Evolutionary conservation across 2,113 vertebrate species (phyloP), one percentile per base, ranked within the genome.

Genomic region (Chaenocephalus aceratus): DNA sequence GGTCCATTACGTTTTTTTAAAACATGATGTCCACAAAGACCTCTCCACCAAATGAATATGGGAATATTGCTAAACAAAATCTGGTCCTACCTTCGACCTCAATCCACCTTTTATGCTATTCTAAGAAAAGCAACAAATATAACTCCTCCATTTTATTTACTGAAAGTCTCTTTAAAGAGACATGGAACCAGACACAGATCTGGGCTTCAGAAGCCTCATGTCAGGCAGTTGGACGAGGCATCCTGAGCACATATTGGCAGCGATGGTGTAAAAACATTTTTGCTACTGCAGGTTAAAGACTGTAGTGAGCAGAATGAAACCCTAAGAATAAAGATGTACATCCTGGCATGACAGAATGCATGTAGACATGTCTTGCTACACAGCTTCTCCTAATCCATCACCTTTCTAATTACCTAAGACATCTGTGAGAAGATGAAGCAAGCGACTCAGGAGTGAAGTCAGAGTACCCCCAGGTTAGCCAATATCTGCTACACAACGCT

Each of bases 211-310:
- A 59, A 72, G 74, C 90, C 82, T 90, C 70, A n/a, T 46, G 53
- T 76, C 64, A 45, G 89, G 85, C 90, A 88, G 85, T 82, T 72
- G 53, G 66, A 81, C 12, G 49, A 82, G 80, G 80, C 78, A 79
- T 86, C 87, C 85, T 87, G 85, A 91, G 86, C 58, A 85, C 56
- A 71, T 65, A 72, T 67, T 78, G 86, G 88, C 90, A 91, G 82
- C 80, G 2, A 87, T 86, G 87, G 85, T 62, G 16, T 80, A 72
- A 78, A 76, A 69, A 88, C 58, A 83, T 85, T 80, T 4, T 78
- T 73, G 71, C 79, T 76, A 64, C 79, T 82, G 86, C 82, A 82
- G 77, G 59, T 79, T 78, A 53, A 72, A 86, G 75, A 83, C 82
- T 63, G 54, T 34, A 73, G 68, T 62, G 51, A 81, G 60, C 75